phyloP scores from a whole-genome alignment of 2,113 vertebrate genomes.

The Tursiops truncatus region DNA sequence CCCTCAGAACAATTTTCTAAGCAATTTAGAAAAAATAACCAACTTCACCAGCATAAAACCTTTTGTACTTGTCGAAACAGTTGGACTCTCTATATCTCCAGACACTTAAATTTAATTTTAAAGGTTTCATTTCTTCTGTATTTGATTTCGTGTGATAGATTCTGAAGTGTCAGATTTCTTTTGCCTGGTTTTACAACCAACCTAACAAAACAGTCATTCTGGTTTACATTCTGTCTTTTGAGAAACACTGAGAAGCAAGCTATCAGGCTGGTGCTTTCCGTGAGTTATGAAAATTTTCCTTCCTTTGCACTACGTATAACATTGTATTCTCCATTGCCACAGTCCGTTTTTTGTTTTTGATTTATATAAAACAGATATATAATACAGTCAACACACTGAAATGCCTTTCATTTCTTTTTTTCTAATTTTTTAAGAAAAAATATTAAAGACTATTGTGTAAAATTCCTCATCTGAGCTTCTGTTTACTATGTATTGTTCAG shows the following conservation, averaged over 20 bases:
- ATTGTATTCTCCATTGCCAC: background rate
- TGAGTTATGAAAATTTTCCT: background rate
- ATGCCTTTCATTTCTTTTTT: slow-evolving; percentile 29
- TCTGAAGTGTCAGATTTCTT: slow-evolving; percentile 19
- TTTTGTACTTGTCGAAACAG: background rate
- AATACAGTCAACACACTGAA: background rate
- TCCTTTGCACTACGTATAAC: slow-evolving; percentile 20
- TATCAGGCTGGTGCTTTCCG: background rate
- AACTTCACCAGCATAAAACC: slow-evolving; percentile 4
- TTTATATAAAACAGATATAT: background rate
- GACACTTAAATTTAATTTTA: background rate
- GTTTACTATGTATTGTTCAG: slow-evolving; percentile 12
- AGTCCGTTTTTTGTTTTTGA: background rate
- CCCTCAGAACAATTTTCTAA: slow-evolving; percentile 19
- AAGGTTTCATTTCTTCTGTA: slow-evolving; percentile 1
- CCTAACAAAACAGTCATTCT: slow-evolving; percentile 9
- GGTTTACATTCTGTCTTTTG: background rate
- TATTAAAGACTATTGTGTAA: slow-evolving; percentile 25
- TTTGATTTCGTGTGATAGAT: background rate
- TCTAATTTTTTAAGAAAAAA: slow-evolving; percentile 33
- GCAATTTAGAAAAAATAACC: slow-evolving; percentile 28
- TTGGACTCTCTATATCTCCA: background rate
- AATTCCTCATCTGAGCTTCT: slow-evolving; percentile 32
- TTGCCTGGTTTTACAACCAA: slow-evolving; percentile 40
- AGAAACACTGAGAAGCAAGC: slow-evolving; percentile 23